phyloP scores from a whole-genome alignment of 2,888 invertebrate species.

The Rotaria magnacalcarata region DNA sequence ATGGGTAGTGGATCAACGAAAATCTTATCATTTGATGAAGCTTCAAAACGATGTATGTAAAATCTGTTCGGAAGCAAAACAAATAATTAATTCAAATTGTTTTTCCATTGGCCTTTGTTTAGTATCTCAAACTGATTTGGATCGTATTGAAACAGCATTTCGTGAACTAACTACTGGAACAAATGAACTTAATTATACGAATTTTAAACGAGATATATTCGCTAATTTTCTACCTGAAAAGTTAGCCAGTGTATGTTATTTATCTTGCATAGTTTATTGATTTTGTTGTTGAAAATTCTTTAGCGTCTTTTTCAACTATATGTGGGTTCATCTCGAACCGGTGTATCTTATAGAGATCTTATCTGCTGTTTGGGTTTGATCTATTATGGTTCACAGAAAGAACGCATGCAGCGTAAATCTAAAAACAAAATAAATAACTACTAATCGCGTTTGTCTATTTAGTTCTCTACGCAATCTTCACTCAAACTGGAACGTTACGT shows the following conservation, averaged over 20 bases:
- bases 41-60: slow-evolving; percentile 11
- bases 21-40: slow-evolving; percentile 32
- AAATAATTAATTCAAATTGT: neutral
- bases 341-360: neutral
- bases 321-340: neutral
- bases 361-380: neutral
- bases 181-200: neutral
- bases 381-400: neutral
- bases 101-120: neutral
- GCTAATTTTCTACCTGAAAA: slow-evolving; percentile 33
- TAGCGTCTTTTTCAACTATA: neutral
- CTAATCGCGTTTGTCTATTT: neutral
- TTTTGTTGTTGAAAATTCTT: neutral
- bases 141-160: slow-evolving; percentile 12
- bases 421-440: neutral
- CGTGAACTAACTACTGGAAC: slow-evolving; percentile 15
- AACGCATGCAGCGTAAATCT: slow-evolving; percentile 29
- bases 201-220: slow-evolving; percentile 19
- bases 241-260: neutral
- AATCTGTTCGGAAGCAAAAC: neutral
- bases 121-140: neutral
- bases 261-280: neutral
- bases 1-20: neutral
- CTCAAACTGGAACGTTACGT: neutral
- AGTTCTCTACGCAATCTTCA: neutral